Percentiles rank a stretch among this genome's conserved stretches.
Evolutionary conservation across 2,113 vertebrate species (phyloP).

Genomic region (Calonectris borealis): DNA sequence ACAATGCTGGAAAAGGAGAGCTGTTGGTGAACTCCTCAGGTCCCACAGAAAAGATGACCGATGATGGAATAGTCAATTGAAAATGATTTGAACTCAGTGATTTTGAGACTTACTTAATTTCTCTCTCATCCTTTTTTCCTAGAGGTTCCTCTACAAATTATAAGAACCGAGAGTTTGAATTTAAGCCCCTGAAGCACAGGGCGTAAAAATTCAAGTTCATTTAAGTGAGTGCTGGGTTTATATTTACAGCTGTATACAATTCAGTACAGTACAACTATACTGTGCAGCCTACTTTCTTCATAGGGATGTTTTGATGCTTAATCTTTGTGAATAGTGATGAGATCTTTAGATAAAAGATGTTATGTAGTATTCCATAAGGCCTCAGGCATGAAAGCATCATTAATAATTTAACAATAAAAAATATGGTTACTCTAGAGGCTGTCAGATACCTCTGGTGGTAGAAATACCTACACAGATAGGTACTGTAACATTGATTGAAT

Average conservation of each 20-base stretch:
- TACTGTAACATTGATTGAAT: background rate
- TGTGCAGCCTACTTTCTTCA: background rate
- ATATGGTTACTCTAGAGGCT: background rate
- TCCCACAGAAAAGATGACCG: background rate
- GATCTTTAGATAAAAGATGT: background rate
- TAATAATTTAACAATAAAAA: constrained; percentile 34
- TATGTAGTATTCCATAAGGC: background rate
- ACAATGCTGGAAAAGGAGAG: background rate
- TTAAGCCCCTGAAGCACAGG: background rate
- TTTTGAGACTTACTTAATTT: background rate
- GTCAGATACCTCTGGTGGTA: background rate
- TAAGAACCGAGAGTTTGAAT: background rate
- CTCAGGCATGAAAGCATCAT: background rate
- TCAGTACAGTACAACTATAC: background rate
- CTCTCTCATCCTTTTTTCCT: background rate
- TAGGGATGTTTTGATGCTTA: background rate
- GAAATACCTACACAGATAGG: background rate
- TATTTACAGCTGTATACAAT: background rate
- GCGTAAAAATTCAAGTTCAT: background rate
- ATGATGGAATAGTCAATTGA: background rate
- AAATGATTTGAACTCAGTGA: background rate
- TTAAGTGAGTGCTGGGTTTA: background rate
- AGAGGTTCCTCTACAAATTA: background rate
- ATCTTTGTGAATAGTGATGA: background rate
- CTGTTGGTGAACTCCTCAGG: background rate